Evolutionary conservation across 2,797 vertebrate species (phyloP).

Genomic region (Picus viridis): DNA sequence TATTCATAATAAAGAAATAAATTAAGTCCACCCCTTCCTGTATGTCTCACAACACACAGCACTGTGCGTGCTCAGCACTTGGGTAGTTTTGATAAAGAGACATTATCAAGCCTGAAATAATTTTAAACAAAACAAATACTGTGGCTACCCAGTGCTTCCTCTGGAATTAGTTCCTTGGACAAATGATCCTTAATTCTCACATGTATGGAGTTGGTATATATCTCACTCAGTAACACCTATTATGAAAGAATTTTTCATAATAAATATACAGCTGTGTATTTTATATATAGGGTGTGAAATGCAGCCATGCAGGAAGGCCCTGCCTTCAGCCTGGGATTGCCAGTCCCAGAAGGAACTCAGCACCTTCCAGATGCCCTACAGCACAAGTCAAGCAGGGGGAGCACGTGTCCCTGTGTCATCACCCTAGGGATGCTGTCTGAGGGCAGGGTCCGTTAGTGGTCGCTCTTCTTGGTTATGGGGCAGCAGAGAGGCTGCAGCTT

Average conservation of each 20-base stretch:
- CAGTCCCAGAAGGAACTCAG: not conserved
- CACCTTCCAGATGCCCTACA: not conserved
- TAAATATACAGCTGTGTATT: conserved; percentile 13
- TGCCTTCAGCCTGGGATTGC: not conserved
- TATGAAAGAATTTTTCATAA: not conserved
- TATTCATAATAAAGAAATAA: conserved; percentile 60
- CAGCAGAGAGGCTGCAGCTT: not conserved
- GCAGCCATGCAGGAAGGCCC: not conserved
- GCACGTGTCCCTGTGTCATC: not conserved
- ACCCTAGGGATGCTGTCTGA: not conserved
- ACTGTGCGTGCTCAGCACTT: conserved; percentile 50
- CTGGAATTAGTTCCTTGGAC: conserved; percentile 53
- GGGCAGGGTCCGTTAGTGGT: fast-evolving
- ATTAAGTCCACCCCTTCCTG: conserved; percentile 56
- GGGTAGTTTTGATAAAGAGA: conserved; percentile 57
- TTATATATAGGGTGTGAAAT: conserved; percentile 14
- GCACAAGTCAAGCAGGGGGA: not conserved
- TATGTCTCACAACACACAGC: not conserved
- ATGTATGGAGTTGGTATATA: not conserved
- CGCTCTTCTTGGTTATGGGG: fast-evolving
- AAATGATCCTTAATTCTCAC: conserved; percentile 27
- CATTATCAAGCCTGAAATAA: conserved; percentile 49
- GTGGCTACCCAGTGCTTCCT: conserved; percentile 63
- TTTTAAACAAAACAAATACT: conserved; percentile 67
- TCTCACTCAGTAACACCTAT: not conserved